phyloP scores from a whole-genome alignment of 2,113 vertebrate genomes.

The Dolichotis patagonum region DNA sequence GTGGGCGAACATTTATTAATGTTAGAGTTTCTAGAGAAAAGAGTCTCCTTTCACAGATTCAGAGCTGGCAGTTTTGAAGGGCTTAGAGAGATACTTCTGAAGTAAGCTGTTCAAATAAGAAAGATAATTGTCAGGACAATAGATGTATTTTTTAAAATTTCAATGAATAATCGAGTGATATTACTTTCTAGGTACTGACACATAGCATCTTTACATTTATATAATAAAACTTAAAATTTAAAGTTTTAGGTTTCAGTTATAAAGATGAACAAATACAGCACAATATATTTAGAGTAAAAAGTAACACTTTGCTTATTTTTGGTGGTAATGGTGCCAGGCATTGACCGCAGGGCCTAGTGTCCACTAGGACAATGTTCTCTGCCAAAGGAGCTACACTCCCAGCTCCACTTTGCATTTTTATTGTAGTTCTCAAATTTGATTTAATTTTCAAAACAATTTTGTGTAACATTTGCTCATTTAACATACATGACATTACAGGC shows the following conservation, averaged over 20 bases:
- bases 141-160: conserved; percentile 66
- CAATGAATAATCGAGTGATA: not conserved
- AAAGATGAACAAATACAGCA: not conserved
- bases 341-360: not conserved
- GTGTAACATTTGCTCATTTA: not conserved
- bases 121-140: conserved; percentile 37
- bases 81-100: conserved; percentile 48
- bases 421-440: not conserved
- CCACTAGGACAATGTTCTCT: not conserved
- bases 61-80: conserved; percentile 50
- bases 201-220: not conserved
- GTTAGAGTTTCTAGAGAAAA: conserved; percentile 39
- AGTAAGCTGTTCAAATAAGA: conserved; percentile 22
- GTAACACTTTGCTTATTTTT: not conserved
- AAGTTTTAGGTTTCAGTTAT: not conserved
- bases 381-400: not conserved
- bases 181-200: conserved; percentile 4
- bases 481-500: not conserved
- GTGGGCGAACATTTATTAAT: conserved; percentile 43
- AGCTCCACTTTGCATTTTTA: not conserved
- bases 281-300: not conserved
- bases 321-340: not conserved
- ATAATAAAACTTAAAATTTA: conserved; percentile 17
- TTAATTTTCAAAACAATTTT: not conserved
- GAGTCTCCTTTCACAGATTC: not conserved